Conservation (phyloP, 1,140 invertebrate genomes). For the Drosophila yakuba region DNA sequence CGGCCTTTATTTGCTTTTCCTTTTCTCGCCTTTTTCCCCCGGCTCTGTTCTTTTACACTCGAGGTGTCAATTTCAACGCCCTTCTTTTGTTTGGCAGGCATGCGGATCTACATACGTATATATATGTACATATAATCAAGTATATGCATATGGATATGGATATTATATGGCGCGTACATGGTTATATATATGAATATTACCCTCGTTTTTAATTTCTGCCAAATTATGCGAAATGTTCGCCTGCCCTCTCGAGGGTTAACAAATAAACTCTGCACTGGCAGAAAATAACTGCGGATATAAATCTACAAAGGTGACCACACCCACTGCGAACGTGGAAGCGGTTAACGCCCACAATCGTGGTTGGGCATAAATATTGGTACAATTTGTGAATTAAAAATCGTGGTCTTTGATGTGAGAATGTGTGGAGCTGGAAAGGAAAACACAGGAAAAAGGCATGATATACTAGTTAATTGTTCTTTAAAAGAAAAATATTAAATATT, state of each 20-base stretch:
- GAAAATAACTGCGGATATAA: slow-evolving; percentile 15
- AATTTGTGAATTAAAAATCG: slow-evolving; percentile 48
- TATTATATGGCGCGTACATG: slow-evolving; percentile 42
- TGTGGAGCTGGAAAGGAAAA: not conserved
- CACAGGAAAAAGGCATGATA: slow-evolving; percentile 1
- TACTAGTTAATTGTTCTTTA: not conserved
- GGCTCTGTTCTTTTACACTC: slow-evolving; percentile 69
- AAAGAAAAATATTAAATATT: too few relatives aligned
- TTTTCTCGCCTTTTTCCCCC: slow-evolving; percentile 49
- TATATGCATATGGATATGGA: slow-evolving; percentile 47
- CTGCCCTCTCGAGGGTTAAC: slow-evolving; percentile 36
- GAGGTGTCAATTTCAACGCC: slow-evolving; percentile 82
- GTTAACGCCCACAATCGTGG: slow-evolving; percentile 26
- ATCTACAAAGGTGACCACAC: slow-evolving; percentile 17
- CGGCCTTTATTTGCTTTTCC: slow-evolving; percentile 51
- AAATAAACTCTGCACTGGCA: slow-evolving; percentile 41
- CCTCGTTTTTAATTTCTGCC: slow-evolving; percentile 80
- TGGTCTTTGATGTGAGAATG: slow-evolving; percentile 7
- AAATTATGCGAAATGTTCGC: slow-evolving; percentile 71
- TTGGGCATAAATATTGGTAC: slow-evolving; percentile 62
- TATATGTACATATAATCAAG: slow-evolving; percentile 28
- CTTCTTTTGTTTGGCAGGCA: slow-evolving; percentile 68
- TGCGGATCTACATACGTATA: slow-evolving; percentile 38
- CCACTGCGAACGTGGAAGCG: slow-evolving; percentile 17
- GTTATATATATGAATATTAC: slow-evolving; percentile 67